Evolutionary conservation across 2,113 vertebrate species (phyloP).

Genomic region (Aplodontia rufa): DNA sequence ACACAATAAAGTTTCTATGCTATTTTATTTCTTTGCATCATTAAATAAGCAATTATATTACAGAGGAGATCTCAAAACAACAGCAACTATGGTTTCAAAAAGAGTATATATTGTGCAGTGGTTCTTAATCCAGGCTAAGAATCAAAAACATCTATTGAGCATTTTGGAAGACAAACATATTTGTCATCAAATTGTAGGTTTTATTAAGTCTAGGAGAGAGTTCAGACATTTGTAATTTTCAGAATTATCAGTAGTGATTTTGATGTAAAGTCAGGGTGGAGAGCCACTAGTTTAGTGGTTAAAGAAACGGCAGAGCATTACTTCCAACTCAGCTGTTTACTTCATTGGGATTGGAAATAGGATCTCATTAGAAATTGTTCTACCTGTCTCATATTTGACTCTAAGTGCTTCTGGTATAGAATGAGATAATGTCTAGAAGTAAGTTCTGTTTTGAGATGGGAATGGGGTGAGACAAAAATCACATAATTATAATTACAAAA

Average conservation of each 20-base stretch:
- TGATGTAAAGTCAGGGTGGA: not conserved
- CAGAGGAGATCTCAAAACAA: not conserved
- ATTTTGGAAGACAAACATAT: not conserved
- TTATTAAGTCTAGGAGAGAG: not conserved
- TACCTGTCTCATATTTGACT: not conserved
- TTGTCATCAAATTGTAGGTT: not conserved
- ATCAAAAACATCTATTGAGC: not conserved
- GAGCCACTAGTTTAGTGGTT: slow-evolving; percentile 25
- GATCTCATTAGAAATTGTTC: slow-evolving; percentile 46
- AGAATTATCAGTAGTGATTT: not conserved
- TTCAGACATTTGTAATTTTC: slow-evolving; percentile 1
- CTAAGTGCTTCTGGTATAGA: not conserved
- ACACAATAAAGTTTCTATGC: not conserved
- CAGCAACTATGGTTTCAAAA: not conserved
- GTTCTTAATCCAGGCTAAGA: not conserved
- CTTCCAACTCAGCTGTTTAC: not conserved
- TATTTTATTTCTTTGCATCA: not conserved
- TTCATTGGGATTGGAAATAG: not conserved
- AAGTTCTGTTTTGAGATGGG: slow-evolving; percentile 35
- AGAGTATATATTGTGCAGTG: not conserved
- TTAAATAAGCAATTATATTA: not conserved
- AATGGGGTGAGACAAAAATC: not conserved
- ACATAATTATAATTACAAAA: slow-evolving; percentile 5
- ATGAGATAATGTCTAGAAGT: slow-evolving; percentile 69
- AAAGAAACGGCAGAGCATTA: not conserved